Evolutionary conservation across 2,888 invertebrate species (phyloP).

Genomic region (Sphinx pinastri): DNA sequence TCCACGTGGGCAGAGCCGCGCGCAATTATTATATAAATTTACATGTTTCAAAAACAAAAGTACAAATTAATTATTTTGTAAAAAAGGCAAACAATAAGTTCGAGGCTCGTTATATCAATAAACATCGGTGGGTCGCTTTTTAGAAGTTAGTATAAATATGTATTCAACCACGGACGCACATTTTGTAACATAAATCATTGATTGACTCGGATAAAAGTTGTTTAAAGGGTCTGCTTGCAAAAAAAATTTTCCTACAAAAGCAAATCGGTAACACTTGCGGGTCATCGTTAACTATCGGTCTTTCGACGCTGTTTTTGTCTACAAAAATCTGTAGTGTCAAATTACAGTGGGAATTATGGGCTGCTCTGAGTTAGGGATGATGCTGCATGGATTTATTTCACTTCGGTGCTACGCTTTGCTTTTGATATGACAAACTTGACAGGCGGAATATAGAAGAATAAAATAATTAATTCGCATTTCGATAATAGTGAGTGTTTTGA

Average conservation of each 20-base stretch:
- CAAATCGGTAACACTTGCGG: not conserved
- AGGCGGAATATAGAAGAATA: too few species aligned
- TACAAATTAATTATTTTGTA: not conserved
- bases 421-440: too few species aligned
- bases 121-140: not conserved
- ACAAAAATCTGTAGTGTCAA: not conserved
- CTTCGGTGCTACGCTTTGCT: not conserved
- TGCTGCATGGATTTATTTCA: not conserved
- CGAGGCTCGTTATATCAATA: not conserved
- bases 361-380: not conserved
- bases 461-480: too few species aligned
- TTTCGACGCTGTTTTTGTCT: not conserved
- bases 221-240: not conserved
- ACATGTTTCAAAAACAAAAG: not conserved
- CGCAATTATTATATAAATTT: too few species aligned
- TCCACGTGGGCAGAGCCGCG: too few species aligned
- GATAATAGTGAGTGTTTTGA: too few species aligned
- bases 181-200: constrained; percentile 12
- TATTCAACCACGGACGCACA: not conserved
- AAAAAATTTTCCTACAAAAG: not conserved
- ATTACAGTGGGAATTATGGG: not conserved
- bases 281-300: not conserved
- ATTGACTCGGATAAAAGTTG: not conserved
- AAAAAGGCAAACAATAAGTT: constrained; percentile 1
- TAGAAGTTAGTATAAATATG: constrained; percentile 18